Percentiles rank a stretch among this genome's conserved stretches.
These are phyloP conservation scores for Felis chaus DNA, from an alignment of 2,113 vertebrate genomes.

Conservation along the genomic window DNA sequence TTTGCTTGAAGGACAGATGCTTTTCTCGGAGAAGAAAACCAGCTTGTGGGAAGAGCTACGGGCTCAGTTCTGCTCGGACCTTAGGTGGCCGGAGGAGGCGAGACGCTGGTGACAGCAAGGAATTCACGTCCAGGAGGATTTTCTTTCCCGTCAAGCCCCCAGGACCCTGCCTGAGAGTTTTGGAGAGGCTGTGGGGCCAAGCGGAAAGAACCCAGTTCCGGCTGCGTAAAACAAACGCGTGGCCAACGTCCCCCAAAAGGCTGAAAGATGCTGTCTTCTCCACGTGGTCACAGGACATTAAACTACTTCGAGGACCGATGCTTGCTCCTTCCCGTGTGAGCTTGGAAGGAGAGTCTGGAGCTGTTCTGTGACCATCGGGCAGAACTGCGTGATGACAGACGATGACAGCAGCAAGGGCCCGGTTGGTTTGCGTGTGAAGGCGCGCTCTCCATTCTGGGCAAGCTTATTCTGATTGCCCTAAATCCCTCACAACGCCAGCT, in stretches of 20 bases:
- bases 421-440: background rate
- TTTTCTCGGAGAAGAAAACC: background rate
- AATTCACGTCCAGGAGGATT: rapidly evolving
- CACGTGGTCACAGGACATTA: background rate
- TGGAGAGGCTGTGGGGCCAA: no score
- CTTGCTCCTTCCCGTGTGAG: background rate
- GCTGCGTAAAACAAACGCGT: no score
- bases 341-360: background rate
- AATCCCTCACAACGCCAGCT: background rate
- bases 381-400: background rate
- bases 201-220: no score
- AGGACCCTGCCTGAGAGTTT: background rate
- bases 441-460: rapidly evolving
- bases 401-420: rapidly evolving
- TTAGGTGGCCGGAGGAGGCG: background rate
- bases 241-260: background rate
- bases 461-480: background rate
- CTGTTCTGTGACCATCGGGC: background rate
- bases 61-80: background rate
- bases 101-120: rapidly evolving
- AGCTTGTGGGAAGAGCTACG: background rate
- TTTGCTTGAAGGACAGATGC: background rate
- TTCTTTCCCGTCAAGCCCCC: background rate
- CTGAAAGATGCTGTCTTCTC: background rate
- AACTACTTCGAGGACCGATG: background rate